Percentiles rank a stretch among this genome's conserved stretches.
Evolutionary conservation across 2,113 vertebrate species (phyloP).

Genomic region (Isurus oxyrinchus): DNA sequence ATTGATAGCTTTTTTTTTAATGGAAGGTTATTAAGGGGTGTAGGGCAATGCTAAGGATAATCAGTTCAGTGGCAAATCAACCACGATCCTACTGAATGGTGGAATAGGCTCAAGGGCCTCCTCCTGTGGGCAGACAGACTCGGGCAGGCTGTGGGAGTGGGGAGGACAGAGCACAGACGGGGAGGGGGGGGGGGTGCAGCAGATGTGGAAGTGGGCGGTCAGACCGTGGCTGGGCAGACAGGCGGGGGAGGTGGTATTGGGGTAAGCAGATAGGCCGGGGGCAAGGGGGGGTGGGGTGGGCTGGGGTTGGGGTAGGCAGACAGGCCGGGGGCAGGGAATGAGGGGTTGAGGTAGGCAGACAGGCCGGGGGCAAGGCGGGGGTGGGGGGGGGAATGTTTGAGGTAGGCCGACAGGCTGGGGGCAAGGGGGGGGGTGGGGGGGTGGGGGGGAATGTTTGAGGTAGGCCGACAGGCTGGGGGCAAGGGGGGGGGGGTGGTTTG

Average conservation of each 20-base stretch:
- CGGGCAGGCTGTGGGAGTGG: not conserved
- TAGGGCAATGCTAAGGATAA: no score
- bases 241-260: not conserved
- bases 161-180: not conserved
- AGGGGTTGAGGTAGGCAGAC: not conserved
- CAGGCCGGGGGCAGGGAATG: not conserved
- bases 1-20: no score
- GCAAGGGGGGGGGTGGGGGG: no score
- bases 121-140: no score
- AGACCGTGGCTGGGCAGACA: not conserved
- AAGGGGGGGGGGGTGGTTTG: not conserved
- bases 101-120: not conserved
- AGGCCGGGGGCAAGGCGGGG: no score
- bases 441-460: no score
- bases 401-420: not conserved
- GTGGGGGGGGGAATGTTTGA: not conserved
- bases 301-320: fast-evolving
- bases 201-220: not conserved
- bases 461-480: not conserved
- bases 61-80: no score
- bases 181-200: not conserved
- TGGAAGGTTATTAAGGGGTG: no score
- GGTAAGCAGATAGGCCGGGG: not conserved
- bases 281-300: not conserved
- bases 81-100: not conserved